Evolutionary conservation across 2,888 invertebrate genomes (phyloP).

Genomic region (Orthosia incerta): DNA sequence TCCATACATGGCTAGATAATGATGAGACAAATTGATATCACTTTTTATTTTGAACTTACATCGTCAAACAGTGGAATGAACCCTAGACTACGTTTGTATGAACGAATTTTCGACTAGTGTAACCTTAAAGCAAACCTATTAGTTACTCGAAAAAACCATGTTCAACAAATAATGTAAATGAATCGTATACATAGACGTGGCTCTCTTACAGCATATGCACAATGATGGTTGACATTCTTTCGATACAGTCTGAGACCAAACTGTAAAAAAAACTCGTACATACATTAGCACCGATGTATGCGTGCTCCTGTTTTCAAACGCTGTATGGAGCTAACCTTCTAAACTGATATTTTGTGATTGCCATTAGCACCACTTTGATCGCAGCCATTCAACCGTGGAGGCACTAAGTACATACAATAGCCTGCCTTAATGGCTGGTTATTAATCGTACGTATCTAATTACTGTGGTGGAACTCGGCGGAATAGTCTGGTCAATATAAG

Average conservation of each 20-base stretch:
- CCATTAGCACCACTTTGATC: conserved; percentile 37
- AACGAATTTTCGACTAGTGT: too few species aligned
- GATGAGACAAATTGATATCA: too few species aligned
- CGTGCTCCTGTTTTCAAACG: background rate
- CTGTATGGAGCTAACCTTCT: background rate
- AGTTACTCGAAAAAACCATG: too few species aligned
- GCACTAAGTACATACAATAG: conserved; percentile 52
- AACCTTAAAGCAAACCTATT: too few species aligned
- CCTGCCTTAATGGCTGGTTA: conserved; percentile 53
- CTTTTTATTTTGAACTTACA: too few species aligned
- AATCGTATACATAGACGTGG: too few species aligned
- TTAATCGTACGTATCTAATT: conserved; percentile 63
- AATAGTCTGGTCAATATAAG: conserved; percentile 51
- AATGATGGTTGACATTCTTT: background rate
- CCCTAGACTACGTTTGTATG: too few species aligned
- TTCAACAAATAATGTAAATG: too few species aligned
- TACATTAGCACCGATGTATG: background rate
- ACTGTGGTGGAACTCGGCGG: conserved; percentile 50
- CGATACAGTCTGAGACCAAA: background rate
- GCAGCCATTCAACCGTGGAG: conserved; percentile 35
- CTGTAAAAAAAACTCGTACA: background rate
- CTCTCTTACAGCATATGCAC: too few species aligned
- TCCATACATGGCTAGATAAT: too few species aligned
- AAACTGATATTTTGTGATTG: background rate
- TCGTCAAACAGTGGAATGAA: too few species aligned